Evolutionary conservation across 2,797 vertebrate genomes (phyloP), one percentile per base, ranked within the genome.

Genomic region (Adelosebastes latens): DNA sequence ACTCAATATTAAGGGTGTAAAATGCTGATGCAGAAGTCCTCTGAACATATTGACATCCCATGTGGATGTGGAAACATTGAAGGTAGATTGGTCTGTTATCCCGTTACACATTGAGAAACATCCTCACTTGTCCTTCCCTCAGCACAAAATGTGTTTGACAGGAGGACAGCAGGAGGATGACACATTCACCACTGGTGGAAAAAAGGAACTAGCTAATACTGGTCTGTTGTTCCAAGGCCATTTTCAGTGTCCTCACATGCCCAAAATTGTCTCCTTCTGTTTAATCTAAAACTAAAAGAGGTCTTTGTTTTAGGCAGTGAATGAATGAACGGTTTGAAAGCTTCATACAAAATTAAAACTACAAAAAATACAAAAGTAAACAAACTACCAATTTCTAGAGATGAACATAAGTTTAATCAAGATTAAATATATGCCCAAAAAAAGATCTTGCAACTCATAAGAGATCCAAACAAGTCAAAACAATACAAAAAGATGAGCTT

Each of bases 351-450:
- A 34, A 55, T 34, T 6, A 59, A 79, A 82, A 49, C 78, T 46
- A 31, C 5, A 2, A 56, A 49, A 14, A 53, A 49, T 3, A 13
- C 2, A 78, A 66, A 78, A 39, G 70, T 39, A 86, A 63, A 34
- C 69, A 89, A 71, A 82, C 34, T 24, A 9, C 52, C 56, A 53
- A 52, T 39, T 84, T 78, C 56, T 83, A 92, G 88, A 95, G 94
- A 95, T 92, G 93, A 95, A 96, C 91, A 92, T 90, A 95, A 89
- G 76, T 97, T 96, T 96, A 96, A 97, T 97, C 90, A 94, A 94
- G 93, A 94, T 95, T 95, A 95, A 95, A 96, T 95, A 95, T 94
- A 95, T 90, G 90, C 89, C 90, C 92, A 91, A 94, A 94, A 89
- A 91, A 89, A 79, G 69, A 94, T 90, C 82, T 93, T 93, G 77